Conservation (phyloP, 2,888 invertebrate species). For the Xestia c-nigrum region DNA sequence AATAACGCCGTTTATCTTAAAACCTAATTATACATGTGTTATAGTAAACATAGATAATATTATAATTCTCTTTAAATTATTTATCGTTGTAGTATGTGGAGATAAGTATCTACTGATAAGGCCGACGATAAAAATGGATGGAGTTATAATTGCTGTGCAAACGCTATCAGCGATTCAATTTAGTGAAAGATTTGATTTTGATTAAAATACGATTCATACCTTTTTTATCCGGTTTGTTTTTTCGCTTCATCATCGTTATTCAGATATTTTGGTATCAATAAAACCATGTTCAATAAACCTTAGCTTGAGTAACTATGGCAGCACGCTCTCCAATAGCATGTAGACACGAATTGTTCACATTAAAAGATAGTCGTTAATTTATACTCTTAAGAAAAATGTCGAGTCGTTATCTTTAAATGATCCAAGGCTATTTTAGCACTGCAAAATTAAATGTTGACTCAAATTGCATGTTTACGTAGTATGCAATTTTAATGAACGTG, state of each 20-base stretch:
- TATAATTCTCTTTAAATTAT: constrained; percentile 43
- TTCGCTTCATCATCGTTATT: constrained; percentile 3
- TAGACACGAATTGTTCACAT: background rate
- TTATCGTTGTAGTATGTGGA: constrained; percentile 36
- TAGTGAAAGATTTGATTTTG: constrained; percentile 37
- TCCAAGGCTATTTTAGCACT: background rate
- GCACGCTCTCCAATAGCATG: background rate
- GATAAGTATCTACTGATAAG: constrained; percentile 42
- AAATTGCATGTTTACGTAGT: background rate
- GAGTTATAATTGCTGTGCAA: constrained; percentile 11
- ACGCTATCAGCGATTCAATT: constrained; percentile 35
- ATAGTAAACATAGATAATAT: constrained; percentile 54
- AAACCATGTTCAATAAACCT: background rate
- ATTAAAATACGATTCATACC: constrained; percentile 20
- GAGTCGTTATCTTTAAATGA: background rate
- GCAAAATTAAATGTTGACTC: constrained; percentile 29
- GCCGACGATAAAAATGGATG: constrained; percentile 13
- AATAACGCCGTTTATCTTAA: constrained; percentile 52
- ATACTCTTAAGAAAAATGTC: background rate
- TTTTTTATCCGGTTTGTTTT: constrained; percentile 18
- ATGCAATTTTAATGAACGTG: constrained; percentile 5
- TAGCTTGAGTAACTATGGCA: background rate
- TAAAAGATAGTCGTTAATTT: background rate
- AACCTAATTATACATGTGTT: constrained; percentile 38
- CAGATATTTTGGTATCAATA: background rate